Base-by-base conservation (phyloP, 2,797 vertebrate species). In the Chanos chanos region DNA sequence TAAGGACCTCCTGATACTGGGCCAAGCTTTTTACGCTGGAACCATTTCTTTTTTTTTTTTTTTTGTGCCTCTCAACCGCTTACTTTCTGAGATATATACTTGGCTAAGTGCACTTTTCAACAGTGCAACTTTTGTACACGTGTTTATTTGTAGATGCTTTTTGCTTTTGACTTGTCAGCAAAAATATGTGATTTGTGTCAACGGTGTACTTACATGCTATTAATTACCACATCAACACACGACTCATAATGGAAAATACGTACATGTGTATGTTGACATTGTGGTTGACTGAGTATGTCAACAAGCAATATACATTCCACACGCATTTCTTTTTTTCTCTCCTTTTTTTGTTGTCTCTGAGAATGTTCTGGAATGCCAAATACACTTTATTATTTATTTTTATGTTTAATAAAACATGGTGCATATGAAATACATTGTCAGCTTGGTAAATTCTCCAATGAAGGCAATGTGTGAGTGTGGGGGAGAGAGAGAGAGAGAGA, bases 221-320 rank as follows among this genome's bases (percentile, higher is more conserved):
- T 51, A 65, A 44, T 44, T 21, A 19, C 43, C 7, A 8, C 25
- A 18, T 34, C 53, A 44, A 22, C 54, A 58, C 7, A 12, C 59
- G 43, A 7, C 8, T 60, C 36, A 65, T 60, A 51, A 55, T 27
- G 33, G 2, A 12, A 19, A 51, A 40, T 50, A 16, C 22, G 1
- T 13, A 24, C 15, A 48, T n/a, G n/a, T n/a, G 10, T 30, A 19
- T 49, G 24, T 12, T 6, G 10, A 5, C 22, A 31, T 62, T 51
- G 33, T 8, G 1, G 15, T n/a, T n/a, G n/a, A n/a, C n/a, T n/a
- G n/a, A n/a, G n/a, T n/a, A n/a, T n/a, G n/a, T n/a, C n/a, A n/a
- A n/a, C n/a, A n/a, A 27, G 16, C 9, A 40, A 62, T 69, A 58
- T 45, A 24, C 37, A 50, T 33, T 37, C 22, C 10, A n/a, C 16